A percentile compares a stretch with the other conserved stretches of the same genome.
phyloP scores from a whole-genome alignment of 2,888 invertebrate species.

The Aspidapion aeneum region DNA sequence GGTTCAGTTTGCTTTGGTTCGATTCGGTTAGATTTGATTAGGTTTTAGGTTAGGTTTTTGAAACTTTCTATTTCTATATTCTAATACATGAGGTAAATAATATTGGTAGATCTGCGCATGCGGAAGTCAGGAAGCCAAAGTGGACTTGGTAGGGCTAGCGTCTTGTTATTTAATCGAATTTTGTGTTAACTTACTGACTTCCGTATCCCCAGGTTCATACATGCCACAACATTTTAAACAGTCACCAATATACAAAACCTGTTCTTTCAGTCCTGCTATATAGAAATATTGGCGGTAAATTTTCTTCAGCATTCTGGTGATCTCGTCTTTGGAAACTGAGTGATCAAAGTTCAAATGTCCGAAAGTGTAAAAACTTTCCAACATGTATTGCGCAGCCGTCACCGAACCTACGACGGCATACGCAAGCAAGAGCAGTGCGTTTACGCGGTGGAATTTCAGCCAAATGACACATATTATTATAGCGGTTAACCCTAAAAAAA shows the following conservation, averaged over 20 bases:
- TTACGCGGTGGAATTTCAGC: neutral
- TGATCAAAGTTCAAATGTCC: neutral
- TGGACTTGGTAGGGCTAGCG: no score
- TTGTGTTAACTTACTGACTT: neutral
- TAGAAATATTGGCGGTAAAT: neutral
- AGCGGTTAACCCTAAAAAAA: no score
- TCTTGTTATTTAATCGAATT: no score
- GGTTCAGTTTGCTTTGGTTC: no score
- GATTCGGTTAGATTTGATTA: no score
- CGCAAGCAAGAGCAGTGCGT: neutral
- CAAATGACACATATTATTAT: no score
- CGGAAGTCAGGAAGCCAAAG: no score
- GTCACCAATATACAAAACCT: neutral
- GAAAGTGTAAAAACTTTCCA: neutral
- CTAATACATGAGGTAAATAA: no score
- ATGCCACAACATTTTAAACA: neutral
- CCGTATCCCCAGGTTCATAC: neutral
- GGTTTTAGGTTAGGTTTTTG: no score
- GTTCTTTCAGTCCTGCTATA: neutral
- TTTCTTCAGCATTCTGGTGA: neutral
- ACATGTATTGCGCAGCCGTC: neutral
- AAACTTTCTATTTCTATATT: no score
- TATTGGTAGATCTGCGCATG: no score
- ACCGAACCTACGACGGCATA: neutral
- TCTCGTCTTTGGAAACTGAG: neutral